phyloP scores from a whole-genome alignment of 2,797 vertebrate species.

The Crax fasciolata region DNA sequence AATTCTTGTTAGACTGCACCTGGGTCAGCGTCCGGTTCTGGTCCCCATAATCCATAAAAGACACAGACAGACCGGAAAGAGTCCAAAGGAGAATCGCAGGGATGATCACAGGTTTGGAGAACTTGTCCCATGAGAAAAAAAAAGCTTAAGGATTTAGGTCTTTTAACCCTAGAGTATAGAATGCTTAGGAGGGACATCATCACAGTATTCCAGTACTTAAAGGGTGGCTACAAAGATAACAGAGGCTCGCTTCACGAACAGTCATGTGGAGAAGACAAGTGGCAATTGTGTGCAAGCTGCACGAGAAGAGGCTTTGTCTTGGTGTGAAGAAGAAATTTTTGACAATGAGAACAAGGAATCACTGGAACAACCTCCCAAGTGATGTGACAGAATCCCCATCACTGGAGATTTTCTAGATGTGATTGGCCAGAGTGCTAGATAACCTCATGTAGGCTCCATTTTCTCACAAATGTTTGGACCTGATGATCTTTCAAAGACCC shows the following conservation, averaged over 20 bases:
- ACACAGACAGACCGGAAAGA: background rate
- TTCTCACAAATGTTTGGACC: background rate
- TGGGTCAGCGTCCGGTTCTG: background rate
- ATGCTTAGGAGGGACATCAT: background rate
- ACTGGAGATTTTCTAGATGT: background rate
- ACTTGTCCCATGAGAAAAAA: background rate
- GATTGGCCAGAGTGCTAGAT: background rate
- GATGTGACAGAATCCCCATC: background rate
- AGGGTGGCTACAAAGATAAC: background rate
- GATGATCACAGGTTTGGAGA: background rate
- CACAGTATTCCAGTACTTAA: background rate
- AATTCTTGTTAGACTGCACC: background rate
- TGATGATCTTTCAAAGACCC: background rate
- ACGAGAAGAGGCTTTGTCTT: background rate
- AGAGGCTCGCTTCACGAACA: background rate
- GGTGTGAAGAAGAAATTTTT: background rate
- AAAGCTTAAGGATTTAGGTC: background rate
- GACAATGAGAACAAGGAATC: background rate
- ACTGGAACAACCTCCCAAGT: background rate
- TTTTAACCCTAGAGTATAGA: background rate
- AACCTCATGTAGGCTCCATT: background rate
- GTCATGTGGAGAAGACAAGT: background rate
- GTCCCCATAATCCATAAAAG: background rate
- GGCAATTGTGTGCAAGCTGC: background rate
- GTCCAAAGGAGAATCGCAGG: background rate